A percentile compares a stretch with the other conserved stretches of the same genome.
Evolutionary conservation across 2,113 vertebrate species (phyloP).

Genomic region (Amphilophus citrinellus): DNA sequence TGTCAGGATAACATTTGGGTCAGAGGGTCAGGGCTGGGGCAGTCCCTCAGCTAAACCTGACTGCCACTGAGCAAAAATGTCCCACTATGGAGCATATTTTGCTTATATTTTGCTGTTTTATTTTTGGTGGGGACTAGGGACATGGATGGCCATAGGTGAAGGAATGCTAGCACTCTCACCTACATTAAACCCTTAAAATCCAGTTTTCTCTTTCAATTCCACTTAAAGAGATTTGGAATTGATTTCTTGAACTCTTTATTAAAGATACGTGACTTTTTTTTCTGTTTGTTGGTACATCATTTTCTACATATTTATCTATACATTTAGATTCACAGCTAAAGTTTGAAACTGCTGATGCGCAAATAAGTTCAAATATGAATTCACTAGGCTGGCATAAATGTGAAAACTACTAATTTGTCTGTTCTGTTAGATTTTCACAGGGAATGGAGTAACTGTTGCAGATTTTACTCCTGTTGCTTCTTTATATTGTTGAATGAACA

Average conservation of each 20-base stretch:
- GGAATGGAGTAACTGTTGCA: neutral
- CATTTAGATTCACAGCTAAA: neutral
- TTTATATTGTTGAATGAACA: neutral
- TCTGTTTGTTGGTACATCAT: neutral
- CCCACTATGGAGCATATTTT: no score
- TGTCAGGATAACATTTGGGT: conserved; percentile 46
- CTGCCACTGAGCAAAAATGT: neutral
- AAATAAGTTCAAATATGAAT: neutral
- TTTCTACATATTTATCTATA: neutral
- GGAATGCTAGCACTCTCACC: neutral
- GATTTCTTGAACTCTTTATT: no score
- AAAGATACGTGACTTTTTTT: no score
- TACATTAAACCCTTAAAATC: neutral
- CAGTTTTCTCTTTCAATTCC: neutral
- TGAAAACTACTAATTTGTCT: neutral
- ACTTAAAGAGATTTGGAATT: neutral
- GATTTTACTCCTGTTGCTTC: neutral
- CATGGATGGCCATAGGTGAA: neutral
- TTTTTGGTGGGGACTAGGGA: neutral
- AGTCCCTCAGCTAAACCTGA: neutral
- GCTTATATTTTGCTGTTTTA: neutral
- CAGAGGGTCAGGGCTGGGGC: conserved; percentile 28
- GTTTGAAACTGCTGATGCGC: neutral
- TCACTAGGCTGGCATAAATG: neutral
- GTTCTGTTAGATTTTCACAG: neutral